Conservation (phyloP, 1,140 invertebrate species). For the Euschistus heros region DNA sequence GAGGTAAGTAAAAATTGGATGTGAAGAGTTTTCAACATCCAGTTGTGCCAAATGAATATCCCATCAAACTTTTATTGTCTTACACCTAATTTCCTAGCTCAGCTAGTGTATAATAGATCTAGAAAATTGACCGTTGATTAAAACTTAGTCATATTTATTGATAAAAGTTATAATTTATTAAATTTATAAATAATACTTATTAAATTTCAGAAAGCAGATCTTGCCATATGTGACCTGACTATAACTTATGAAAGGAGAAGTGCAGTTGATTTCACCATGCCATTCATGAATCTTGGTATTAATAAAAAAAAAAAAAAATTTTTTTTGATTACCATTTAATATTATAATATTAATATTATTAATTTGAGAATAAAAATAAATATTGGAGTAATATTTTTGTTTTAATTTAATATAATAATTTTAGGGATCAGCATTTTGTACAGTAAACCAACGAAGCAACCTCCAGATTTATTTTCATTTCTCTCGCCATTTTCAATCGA, state of each 20-base stretch:
- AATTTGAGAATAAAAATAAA: not conserved
- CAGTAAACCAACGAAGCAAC: conserved; percentile 55
- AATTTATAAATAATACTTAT: too few relatives aligned
- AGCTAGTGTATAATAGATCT: too few relatives aligned
- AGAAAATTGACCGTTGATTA: too few relatives aligned
- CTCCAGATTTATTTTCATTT: conserved; percentile 73
- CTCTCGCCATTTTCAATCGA: conserved; percentile 75
- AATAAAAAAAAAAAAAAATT: conserved; percentile 23
- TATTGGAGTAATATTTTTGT: not conserved
- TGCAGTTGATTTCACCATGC: conserved; percentile 81
- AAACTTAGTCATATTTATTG: too few relatives aligned
- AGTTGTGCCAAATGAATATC: too few relatives aligned
- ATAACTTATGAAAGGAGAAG: conserved; percentile 76
- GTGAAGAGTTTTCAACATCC: too few relatives aligned
- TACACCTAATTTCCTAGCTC: too few relatives aligned
- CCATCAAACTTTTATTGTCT: too few relatives aligned
- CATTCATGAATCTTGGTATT: conserved; percentile 76
- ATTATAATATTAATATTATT: not conserved
- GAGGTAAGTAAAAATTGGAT: too few relatives aligned
- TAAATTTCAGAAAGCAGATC: conserved; percentile 66
- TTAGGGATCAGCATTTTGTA: conserved; percentile 68
- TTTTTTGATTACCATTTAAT: not conserved
- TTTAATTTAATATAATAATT: not conserved
- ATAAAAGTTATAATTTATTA: too few relatives aligned
- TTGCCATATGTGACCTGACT: conserved; percentile 84